Percentiles rank a stretch among this genome's conserved stretches.
Evolutionary conservation across 2,888 invertebrate species (phyloP).

Genomic region (Amblyteles armatorius): DNA sequence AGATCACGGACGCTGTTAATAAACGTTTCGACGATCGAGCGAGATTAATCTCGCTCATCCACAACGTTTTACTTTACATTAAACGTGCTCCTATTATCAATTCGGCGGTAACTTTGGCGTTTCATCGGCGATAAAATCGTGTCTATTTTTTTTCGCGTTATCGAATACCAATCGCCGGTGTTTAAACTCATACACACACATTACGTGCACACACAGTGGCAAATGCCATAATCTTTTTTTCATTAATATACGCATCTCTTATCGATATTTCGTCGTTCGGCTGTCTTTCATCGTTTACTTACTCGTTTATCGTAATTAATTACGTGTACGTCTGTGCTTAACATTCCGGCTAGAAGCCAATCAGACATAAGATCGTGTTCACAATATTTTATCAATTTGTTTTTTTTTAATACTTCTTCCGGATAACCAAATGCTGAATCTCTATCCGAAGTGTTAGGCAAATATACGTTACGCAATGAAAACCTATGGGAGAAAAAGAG

Average conservation of each 20-base stretch:
- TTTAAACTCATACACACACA: slow-evolving; percentile 5
- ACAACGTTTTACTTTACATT: slow-evolving; percentile 40
- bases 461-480: slow-evolving; percentile 2
- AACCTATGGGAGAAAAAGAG: slow-evolving; percentile 32
- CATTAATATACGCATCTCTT: slow-evolving; percentile 23
- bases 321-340: slow-evolving; percentile 1
- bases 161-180: slow-evolving; percentile 19
- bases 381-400: not conserved
- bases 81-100: slow-evolving; percentile 40
- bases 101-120: slow-evolving; percentile 32
- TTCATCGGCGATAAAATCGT: slow-evolving; percentile 20
- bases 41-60: slow-evolving; percentile 5
- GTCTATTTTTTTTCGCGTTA: slow-evolving; percentile 36
- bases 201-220: not conserved
- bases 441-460: not conserved
- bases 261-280: not conserved
- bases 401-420: not conserved
- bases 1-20: slow-evolving; percentile 94
- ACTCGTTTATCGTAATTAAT: slow-evolving; percentile 39
- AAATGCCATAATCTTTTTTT: slow-evolving; percentile 8
- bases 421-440: not conserved
- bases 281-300: slow-evolving; percentile 26
- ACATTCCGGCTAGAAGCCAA: slow-evolving; percentile 11
- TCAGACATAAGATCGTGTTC: not conserved
- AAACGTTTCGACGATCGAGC: slow-evolving; percentile 19